Evolutionary conservation across 1,140 invertebrate species (phyloP).

Genomic region (Sinella curviseta): DNA sequence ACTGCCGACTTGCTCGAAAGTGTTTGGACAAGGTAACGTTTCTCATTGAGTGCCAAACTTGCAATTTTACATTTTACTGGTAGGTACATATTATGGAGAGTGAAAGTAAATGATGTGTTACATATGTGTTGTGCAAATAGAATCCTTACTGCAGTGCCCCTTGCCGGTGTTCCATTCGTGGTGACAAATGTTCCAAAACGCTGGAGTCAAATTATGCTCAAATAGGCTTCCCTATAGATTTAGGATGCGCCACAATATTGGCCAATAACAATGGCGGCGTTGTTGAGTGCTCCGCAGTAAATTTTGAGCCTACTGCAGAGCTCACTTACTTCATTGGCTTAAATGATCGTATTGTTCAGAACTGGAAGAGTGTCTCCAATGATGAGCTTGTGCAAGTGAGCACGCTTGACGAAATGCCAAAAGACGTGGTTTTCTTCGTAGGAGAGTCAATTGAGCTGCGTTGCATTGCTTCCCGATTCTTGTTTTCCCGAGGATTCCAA

Average conservation of each 20-base stretch:
- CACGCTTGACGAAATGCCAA: neutral
- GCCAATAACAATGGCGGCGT: constrained; percentile 32
- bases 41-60: neutral
- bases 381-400: neutral
- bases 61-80: neutral
- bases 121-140: too few relatives aligned
- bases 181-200: constrained; percentile 19
- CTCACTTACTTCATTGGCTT: constrained; percentile 28
- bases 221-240: constrained; percentile 9
- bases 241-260: neutral
- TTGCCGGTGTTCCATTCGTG: constrained; percentile 3
- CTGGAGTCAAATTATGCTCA: constrained; percentile 10
- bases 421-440: constrained; percentile 26
- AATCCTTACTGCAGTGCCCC: neutral
- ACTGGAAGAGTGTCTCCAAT: neutral
- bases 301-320: neutral
- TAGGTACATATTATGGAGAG: neutral
- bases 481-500: constrained; percentile 29
- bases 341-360: constrained; percentile 18
- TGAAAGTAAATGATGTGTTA: too few relatives aligned
- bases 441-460: constrained; percentile 31
- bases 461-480: constrained; percentile 16
- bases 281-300: neutral
- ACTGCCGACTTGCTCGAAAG: constrained; percentile 27
- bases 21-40: constrained; percentile 12